Evolutionary conservation across 1,140 invertebrate species (phyloP), one percentile per base, ranked within the genome.

Genomic region (Pseudomyrmex pallidus): DNA sequence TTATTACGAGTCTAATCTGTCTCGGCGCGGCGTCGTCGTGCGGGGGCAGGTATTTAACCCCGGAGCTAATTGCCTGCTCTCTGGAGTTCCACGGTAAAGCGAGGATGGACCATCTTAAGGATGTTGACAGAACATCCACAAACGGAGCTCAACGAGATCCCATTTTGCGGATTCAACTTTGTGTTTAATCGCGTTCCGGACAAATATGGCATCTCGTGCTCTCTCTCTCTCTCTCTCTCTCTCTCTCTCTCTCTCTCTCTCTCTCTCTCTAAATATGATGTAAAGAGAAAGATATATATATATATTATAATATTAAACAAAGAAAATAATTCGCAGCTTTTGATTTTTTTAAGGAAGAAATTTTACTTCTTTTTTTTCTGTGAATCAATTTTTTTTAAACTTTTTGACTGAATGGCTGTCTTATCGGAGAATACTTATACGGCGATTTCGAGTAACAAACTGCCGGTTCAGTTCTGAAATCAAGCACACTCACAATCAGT

Each of bases 1-100:
- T 93, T 93, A 93, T 92, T 92, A 92, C 91, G 89, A 93, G 90
- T 91, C 92, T 93, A 93, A 93, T 93, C 91, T 92, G 90, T 92
- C 92, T 93, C 91, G 87, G 87, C 87, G 87, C 74, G 80, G 77
- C 84, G 17, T 50, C 73, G 77, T 68, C 87, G 61, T 74, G 77
- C 57, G 85, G 77, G 64, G 84, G 78, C 85, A 77, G 85, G 87
- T 92, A 90, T 92, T 91, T 91, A 93, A 93, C 89, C 88, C 86
- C 87, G 61, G 83, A 89, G 86, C 87, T 91, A 90, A 89, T 89
- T 89, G 85, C 83, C 73, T 89, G 85, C 82, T 90, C 88, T 87
- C 88, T 84, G 72, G 61, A 86, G 85, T 90, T 88, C 48, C 68
- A 63, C 61, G 13, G 73, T 77, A 78, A 74, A 68, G 52, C 61